Evolutionary conservation across 2,113 vertebrate genomes (phyloP).

Genomic region (Abramis brama): DNA sequence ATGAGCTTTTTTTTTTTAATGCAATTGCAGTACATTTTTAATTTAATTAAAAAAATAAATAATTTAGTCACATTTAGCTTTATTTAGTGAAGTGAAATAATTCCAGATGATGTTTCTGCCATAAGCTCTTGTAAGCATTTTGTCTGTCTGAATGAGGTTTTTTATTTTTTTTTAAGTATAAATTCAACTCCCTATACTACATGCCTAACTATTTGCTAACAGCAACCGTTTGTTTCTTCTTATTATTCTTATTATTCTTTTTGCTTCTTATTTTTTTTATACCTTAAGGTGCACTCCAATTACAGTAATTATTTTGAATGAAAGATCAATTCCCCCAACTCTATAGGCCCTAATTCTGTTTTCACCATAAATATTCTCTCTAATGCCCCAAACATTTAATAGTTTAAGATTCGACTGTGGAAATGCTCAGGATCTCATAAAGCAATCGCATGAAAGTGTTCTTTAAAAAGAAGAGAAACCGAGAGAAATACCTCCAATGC

Average conservation of each 20-base stretch:
- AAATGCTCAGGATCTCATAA: neutral
- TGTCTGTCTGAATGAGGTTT: too few species aligned
- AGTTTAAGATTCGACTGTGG: neutral
- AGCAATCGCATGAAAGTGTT: neutral
- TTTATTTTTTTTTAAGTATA: too few species aligned
- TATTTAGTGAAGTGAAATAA: neutral
- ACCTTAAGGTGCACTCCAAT: neutral
- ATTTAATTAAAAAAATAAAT: too few species aligned
- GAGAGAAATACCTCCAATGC: neutral
- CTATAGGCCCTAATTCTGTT: neutral
- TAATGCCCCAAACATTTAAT: neutral
- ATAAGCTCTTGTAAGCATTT: neutral
- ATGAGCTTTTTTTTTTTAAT: too few species aligned
- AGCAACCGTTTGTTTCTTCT: neutral
- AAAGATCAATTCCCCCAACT: neutral
- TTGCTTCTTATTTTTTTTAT: neutral
- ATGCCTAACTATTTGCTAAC: neutral
- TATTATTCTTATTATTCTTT: neutral
- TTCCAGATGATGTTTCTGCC: neutral
- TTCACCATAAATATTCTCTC: neutral
- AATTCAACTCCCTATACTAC: neutral
- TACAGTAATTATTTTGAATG: neutral
- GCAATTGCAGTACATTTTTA: too few species aligned
- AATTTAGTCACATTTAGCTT: neutral
- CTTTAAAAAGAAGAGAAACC: neutral